Base-by-base conservation (phyloP, 2,888 invertebrate genomes). In the Macrophya annulata region DNA sequence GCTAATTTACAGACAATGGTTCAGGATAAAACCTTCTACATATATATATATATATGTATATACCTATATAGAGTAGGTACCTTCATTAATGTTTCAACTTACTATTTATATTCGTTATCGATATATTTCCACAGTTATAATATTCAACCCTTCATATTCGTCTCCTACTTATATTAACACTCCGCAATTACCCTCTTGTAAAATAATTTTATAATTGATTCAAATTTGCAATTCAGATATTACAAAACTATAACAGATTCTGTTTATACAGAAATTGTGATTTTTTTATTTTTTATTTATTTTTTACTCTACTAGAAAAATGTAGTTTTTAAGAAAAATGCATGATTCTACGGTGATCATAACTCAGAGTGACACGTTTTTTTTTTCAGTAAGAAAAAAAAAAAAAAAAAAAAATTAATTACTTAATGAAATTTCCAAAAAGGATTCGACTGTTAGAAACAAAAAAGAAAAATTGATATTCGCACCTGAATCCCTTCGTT, bases 71-170 rank as follows among this genome's bases (percentile, higher is more conserved):
- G 71, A 71, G 25, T n/a, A 59, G 21, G 17, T n/a, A 17, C 71
- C 71, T 71, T 71, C 71, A 15, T 71, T 71, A 71, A 71, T 71
- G 71, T 71, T 71, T 71, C 71, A 71, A 71, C 71, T 71, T 40
- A 62, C 62, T 25, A 62, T 62, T 62, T 25, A 62, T 62, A 71
- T 25, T 25, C 25, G 25, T 10, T 65, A 65, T n/a, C 31, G 25
- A 31, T 65, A 65, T 65, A 12, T 3, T 5, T 1, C 4, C 4
- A 21, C 21, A 21, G 12, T 8, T 10, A 9, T 15, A 31, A 31
- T 8, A 62, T 25, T 10, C 8, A 12, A 62, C 37, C 10, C 31
- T 37, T 5, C 17, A 6, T 37, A 68, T 37, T 68, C 31, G 5
- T 68, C 17, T 17, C 12, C 62, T 25, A 25, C 12, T 62, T 62